phyloP scores from a whole-genome alignment of 2,888 invertebrate species.

The Apodemia mormo region DNA sequence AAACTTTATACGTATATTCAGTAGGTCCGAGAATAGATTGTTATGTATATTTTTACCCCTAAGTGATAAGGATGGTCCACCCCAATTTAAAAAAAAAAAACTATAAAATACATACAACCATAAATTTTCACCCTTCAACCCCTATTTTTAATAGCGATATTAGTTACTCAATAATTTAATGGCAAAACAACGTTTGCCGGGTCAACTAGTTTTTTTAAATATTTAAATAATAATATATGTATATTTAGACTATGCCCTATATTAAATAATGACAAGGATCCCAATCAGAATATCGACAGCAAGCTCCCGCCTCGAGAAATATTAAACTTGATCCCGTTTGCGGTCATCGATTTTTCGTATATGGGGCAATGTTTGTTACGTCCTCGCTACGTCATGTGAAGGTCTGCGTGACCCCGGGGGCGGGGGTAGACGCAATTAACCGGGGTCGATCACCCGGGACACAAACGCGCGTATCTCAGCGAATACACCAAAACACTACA shows the following conservation, averaged over 20 bases:
- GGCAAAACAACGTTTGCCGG: no score
- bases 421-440: slow-evolving; percentile 49
- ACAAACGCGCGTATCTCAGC: slow-evolving; percentile 2
- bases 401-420: slow-evolving; percentile 61
- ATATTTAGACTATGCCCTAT: neutral
- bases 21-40: no score
- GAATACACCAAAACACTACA: neutral
- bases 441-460: slow-evolving; percentile 66
- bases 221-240: no score
- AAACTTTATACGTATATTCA: no score
- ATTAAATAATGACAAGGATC: neutral
- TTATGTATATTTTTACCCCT: no score
- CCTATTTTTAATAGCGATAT: no score
- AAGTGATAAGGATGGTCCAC: no score
- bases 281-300: slow-evolving; percentile 10
- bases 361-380: slow-evolving; percentile 61
- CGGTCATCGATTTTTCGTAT: slow-evolving; percentile 68
- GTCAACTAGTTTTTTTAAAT: no score
- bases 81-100: no score
- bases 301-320: slow-evolving; percentile 27
- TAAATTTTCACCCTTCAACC: no score
- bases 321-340: slow-evolving; percentile 66
- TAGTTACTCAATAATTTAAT: no score
- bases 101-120: no score
- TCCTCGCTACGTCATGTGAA: slow-evolving; percentile 54